Evolutionary conservation across 2,113 vertebrate species (phyloP).

Genomic region (Cervus canadensis): DNA sequence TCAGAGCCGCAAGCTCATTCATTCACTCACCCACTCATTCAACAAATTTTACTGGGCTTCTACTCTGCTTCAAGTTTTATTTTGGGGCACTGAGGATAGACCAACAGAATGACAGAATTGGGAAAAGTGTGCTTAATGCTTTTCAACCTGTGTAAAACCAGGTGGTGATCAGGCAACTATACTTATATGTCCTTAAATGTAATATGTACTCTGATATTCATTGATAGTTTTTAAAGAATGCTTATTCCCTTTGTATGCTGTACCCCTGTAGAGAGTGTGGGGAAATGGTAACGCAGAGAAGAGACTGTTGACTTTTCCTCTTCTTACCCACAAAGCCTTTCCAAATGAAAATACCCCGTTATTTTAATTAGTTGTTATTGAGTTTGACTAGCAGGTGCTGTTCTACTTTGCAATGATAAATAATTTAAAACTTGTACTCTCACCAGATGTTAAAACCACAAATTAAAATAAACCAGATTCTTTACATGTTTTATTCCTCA

Average conservation of each 20-base stretch:
- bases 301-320: not conserved
- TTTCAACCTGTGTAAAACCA: not conserved
- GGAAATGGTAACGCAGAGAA: not conserved
- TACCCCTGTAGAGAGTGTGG: not conserved
- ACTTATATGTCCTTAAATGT: not conserved
- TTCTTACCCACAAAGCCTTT: not conserved
- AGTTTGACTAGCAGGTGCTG: not conserved
- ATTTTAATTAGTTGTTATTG: not conserved
- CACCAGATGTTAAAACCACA: not conserved
- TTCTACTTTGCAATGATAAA: constrained; percentile 16
- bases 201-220: not conserved
- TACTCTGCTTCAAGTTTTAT: not conserved
- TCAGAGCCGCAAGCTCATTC: not conserved
- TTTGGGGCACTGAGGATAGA: not conserved
- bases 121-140: not conserved
- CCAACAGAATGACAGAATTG: not conserved
- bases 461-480: constrained; percentile 7
- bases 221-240: not conserved
- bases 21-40: not conserved
- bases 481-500: not conserved
- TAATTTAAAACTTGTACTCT: constrained; percentile 24
- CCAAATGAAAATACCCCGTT: constrained; percentile 20
- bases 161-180: not conserved
- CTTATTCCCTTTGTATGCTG: not conserved
- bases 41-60: not conserved